phyloP scores from a whole-genome alignment of 2,113 vertebrate species.

The Cyphomyrus plagiostoma region DNA sequence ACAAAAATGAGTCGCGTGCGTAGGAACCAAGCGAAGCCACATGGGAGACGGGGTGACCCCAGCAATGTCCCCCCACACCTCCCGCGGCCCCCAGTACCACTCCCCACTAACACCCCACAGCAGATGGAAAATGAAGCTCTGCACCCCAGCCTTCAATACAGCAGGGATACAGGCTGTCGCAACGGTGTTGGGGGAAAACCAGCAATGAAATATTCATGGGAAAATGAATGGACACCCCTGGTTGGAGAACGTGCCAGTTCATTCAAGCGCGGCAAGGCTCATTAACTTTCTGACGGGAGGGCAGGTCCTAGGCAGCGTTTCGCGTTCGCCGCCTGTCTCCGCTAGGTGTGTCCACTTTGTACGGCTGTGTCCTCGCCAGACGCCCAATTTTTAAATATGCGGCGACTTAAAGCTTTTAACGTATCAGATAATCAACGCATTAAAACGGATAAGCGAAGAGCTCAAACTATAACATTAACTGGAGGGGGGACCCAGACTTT shows the following conservation, averaged over 20 bases:
- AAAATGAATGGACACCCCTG: conserved; percentile 63
- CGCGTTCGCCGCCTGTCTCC: conserved; percentile 45
- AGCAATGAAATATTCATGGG: conserved; percentile 73
- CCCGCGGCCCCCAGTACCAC: conserved; percentile 39
- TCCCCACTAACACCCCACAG: conserved; percentile 53
- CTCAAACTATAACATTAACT: neutral
- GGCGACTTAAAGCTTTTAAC: neutral
- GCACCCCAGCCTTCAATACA: conserved; percentile 46
- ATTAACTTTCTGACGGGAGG: conserved; percentile 64
- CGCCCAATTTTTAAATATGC: neutral
- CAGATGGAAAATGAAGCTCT: conserved; percentile 65
- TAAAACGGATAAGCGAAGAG: neutral
- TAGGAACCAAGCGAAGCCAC: conserved; percentile 39
- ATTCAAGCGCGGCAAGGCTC: conserved; percentile 60
- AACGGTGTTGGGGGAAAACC: conserved; percentile 50
- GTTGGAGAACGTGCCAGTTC: conserved; percentile 67
- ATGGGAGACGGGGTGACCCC: conserved; percentile 51
- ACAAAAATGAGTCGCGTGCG: conserved; percentile 17
- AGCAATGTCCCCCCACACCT: conserved; percentile 61
- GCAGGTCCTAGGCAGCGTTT: conserved; percentile 53
- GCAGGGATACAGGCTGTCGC: conserved; percentile 72
- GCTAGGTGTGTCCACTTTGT: neutral
- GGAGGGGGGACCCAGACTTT: neutral
- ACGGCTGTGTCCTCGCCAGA: conserved; percentile 4
- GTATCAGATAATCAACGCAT: neutral